Evolutionary conservation across 2,797 vertebrate genomes (phyloP).

Genomic region (Triplophysa bombifrons): DNA sequence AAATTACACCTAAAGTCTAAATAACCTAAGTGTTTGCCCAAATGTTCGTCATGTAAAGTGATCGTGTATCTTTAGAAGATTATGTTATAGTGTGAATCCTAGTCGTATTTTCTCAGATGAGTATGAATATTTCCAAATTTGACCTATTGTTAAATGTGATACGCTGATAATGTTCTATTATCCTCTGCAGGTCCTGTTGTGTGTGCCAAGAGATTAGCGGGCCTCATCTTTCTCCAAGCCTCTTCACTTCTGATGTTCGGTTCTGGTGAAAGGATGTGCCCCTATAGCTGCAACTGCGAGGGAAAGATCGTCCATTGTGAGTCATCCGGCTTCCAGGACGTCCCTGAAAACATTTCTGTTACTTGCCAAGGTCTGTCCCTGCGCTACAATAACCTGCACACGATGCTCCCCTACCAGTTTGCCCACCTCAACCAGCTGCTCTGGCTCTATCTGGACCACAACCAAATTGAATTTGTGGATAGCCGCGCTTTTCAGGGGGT

Average conservation of each 20-base stretch:
- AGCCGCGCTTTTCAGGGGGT: constrained; percentile 96
- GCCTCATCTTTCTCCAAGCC: constrained; percentile 70
- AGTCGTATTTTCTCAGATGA: not conserved
- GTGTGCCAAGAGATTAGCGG: constrained; percentile 72
- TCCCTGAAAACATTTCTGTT: constrained; percentile 94
- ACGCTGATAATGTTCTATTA: constrained; percentile 39
- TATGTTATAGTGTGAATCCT: not conserved
- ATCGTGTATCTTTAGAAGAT: too few relatives aligned
- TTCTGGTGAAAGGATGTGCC: constrained; percentile 91
- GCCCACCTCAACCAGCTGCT: constrained; percentile 96
- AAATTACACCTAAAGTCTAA: too few relatives aligned
- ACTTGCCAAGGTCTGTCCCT: constrained; percentile 95
- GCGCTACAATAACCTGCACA: constrained; percentile 95
- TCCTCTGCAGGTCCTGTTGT: constrained; percentile 69
- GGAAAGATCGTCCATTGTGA: constrained; percentile 99
- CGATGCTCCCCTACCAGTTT: constrained; percentile 93
- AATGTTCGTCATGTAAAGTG: too few relatives aligned
- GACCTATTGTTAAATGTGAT: not conserved
- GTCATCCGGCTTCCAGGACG: constrained; percentile 89
- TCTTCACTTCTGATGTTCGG: constrained; percentile 77
- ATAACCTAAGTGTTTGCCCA: too few relatives aligned
- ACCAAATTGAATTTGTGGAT: constrained; percentile 91
- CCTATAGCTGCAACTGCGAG: constrained; percentile 92
- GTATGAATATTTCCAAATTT: not conserved
- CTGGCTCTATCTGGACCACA: constrained; percentile 99